Evolutionary conservation across 1,140 invertebrate genomes (phyloP).

Genomic region (Monomorium pharaonis): DNA sequence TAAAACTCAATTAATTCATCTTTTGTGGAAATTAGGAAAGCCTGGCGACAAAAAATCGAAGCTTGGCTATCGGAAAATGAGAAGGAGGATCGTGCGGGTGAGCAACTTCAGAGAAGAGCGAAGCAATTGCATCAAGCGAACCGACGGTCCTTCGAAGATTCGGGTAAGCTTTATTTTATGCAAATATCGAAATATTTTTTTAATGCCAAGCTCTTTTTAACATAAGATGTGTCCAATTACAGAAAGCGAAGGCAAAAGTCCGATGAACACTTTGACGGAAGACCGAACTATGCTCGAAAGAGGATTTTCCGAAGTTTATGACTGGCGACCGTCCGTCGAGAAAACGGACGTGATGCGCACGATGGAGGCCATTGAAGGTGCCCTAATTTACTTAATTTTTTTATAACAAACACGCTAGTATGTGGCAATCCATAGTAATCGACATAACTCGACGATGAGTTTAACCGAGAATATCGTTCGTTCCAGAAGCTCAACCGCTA

Average conservation of each 20-base stretch:
- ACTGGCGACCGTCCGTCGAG: slow-evolving; percentile 93
- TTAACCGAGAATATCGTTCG: neutral
- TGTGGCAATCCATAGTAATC: neutral
- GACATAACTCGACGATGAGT: neutral
- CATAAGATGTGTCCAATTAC: slow-evolving; percentile 19
- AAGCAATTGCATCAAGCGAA: slow-evolving; percentile 88
- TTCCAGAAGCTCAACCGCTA: slow-evolving; percentile 90
- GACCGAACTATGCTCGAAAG: slow-evolving; percentile 83
- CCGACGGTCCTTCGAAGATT: slow-evolving; percentile 92
- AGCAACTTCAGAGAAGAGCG: slow-evolving; percentile 88
- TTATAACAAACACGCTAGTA: neutral
- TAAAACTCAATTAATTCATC: neutral
- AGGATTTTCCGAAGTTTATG: slow-evolving; percentile 89
- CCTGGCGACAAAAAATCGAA: slow-evolving; percentile 95
- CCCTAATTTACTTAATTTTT: too few relatives aligned
- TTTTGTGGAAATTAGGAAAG: slow-evolving; percentile 74
- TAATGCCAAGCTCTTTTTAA: neutral
- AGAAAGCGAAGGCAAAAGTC: slow-evolving; percentile 90
- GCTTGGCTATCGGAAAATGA: slow-evolving; percentile 95
- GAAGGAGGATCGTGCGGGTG: slow-evolving; percentile 91
- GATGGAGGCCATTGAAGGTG: slow-evolving; percentile 95
- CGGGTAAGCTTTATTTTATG: slow-evolving; percentile 85
- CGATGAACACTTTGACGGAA: slow-evolving; percentile 90
- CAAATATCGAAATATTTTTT: neutral
- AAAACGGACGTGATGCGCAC: slow-evolving; percentile 93